Conservation (phyloP, 2,797 vertebrate species). For the Hoplostethus atlanticus region DNA sequence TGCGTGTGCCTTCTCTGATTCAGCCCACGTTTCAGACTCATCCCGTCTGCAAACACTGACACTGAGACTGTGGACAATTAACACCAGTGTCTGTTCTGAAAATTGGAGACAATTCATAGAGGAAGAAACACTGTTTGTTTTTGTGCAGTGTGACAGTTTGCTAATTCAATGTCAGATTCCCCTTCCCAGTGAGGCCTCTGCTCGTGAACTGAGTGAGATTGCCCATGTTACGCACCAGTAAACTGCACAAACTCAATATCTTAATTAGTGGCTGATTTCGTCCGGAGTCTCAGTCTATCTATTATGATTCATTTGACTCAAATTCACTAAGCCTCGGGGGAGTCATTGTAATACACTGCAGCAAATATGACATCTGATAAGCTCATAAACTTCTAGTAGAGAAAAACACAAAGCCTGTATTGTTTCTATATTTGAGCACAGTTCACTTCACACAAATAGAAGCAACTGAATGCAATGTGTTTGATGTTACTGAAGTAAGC, state of each 20-base stretch:
- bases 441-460: constrained; percentile 1
- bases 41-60: constrained; percentile 36
- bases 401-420: neutral
- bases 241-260: constrained; percentile 40
- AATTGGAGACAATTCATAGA: neutral
- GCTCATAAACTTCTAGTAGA: neutral
- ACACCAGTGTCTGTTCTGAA: constrained; percentile 44
- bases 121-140: constrained; percentile 55
- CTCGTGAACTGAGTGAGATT: constrained; percentile 1
- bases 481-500: constrained; percentile 9
- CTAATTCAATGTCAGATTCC: constrained; percentile 40
- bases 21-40: constrained; percentile 22
- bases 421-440: constrained; percentile 28
- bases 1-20: neutral
- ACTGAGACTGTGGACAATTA: constrained; percentile 49
- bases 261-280: constrained; percentile 36
- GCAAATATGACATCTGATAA: neutral
- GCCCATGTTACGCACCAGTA: neutral
- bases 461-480: constrained; percentile 16
- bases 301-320: constrained; percentile 20
- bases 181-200: constrained; percentile 1
- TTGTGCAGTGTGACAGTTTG: constrained; percentile 50
- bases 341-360: neutral
- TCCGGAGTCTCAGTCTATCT: constrained; percentile 7
- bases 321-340: constrained; percentile 1